These are phyloP conservation scores for Pseudopodoces humilis DNA, from an alignment of 2,113 vertebrate genomes.

Conservation along the genomic window DNA sequence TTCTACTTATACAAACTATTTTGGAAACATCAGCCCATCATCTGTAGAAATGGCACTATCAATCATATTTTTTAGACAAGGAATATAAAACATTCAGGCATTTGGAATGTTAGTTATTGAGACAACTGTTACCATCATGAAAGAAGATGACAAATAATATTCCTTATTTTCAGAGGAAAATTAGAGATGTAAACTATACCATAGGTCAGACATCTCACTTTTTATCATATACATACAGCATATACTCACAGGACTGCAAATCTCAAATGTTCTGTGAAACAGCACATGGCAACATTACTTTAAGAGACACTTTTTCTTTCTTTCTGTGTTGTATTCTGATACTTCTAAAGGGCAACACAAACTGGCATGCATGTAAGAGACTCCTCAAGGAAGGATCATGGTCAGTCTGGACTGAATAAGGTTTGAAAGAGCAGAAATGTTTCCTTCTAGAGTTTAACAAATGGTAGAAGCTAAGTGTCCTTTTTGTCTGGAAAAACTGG, in stretches of 20 bases:
- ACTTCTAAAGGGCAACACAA: neutral
- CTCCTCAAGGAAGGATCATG: neutral
- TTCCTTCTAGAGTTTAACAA: slow-evolving; percentile 47
- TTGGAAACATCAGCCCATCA: neutral
- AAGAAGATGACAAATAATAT: neutral
- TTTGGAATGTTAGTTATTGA: neutral
- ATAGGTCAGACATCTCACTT: neutral
- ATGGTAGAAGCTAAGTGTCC: neutral
- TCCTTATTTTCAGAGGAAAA: neutral
- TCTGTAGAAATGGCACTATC: neutral
- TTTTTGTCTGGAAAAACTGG: neutral
- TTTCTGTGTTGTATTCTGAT: neutral
- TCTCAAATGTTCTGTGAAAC: neutral
- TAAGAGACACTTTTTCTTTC: neutral
- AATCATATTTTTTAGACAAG: neutral
- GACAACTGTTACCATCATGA: neutral
- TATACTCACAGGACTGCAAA: neutral
- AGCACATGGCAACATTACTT: neutral
- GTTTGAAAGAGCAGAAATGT: neutral
- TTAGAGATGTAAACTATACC: neutral
- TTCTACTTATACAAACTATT: neutral
- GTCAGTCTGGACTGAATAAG: neutral
- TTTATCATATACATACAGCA: neutral
- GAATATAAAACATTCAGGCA: neutral
- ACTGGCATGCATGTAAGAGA: neutral